Conservation (phyloP, 2,888 invertebrate genomes). For the Nipponacmea schrenckii region DNA sequence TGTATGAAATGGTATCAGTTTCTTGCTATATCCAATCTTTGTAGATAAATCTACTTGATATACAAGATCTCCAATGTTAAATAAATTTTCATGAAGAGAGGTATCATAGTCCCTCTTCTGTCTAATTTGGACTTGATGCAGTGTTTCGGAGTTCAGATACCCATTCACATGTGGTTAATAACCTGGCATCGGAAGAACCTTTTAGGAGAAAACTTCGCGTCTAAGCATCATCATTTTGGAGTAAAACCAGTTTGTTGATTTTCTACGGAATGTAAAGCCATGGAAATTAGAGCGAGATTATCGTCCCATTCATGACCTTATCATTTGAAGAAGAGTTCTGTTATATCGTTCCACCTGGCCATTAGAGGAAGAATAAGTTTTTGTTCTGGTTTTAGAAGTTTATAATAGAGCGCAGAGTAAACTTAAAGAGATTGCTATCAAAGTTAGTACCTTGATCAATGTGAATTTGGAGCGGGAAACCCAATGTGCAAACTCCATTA, state of each 20-base stretch:
- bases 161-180: too few species aligned
- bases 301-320: background rate
- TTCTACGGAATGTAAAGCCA: background rate
- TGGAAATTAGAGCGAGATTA: background rate
- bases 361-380: background rate
- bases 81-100: too few species aligned
- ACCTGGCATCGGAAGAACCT: too few species aligned
- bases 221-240: slow-evolving; percentile 4
- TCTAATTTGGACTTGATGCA: too few species aligned
- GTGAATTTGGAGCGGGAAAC: background rate
- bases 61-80: too few species aligned
- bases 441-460: background rate
- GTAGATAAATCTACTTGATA: too few species aligned
- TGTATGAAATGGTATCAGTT: too few species aligned
- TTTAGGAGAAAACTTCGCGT: background rate
- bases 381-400: background rate
- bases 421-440: background rate
- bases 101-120: too few species aligned
- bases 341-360: background rate
- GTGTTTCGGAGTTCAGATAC: too few species aligned
- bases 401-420: background rate
- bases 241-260: background rate
- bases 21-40: too few species aligned
- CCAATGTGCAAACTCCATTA: background rate
- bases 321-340: background rate